A percentile compares a stretch with the other conserved stretches of the same genome.
These are phyloP conservation scores for Aphelenchoides avenae DNA, from an alignment of 1,140 invertebrate species.

Conservation along the genomic window DNA sequence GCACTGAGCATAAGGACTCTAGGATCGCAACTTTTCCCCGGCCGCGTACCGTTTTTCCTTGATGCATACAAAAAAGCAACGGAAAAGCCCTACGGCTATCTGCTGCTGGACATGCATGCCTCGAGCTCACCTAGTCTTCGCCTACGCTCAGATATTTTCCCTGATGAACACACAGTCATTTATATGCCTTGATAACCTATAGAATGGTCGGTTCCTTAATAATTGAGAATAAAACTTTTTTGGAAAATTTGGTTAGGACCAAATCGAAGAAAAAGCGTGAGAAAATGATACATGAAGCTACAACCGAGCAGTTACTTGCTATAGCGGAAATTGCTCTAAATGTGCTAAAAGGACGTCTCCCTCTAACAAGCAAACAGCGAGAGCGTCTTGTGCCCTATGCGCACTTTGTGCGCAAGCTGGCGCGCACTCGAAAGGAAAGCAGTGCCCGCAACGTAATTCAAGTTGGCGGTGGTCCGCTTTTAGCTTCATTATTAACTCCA, in stretches of 20 bases:
- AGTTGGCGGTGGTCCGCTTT: not conserved
- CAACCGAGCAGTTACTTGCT: slow-evolving; percentile 1
- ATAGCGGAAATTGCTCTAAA: slow-evolving; percentile 13
- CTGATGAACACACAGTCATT: slow-evolving; percentile 4
- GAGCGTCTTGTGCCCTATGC: slow-evolving; percentile 7
- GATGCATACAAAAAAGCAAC: slow-evolving; percentile 13
- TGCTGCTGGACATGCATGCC: slow-evolving; percentile 15
- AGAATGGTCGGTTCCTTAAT: slow-evolving; percentile 3
- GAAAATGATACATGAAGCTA: not conserved
- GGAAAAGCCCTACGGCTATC: slow-evolving; percentile 7
- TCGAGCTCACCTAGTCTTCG: slow-evolving; percentile 5
- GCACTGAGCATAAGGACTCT: slow-evolving; percentile 1
- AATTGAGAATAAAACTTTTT: not conserved
- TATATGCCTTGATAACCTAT: slow-evolving; percentile 8
- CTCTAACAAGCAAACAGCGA: slow-evolving; percentile 3
- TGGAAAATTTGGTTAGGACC: not conserved
- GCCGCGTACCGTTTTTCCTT: slow-evolving; percentile 8
- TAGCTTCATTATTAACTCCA: slow-evolving; percentile 5
- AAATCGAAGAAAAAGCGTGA: slow-evolving; percentile 1
- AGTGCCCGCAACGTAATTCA: not conserved
- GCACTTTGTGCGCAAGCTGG: not conserved
- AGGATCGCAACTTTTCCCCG: slow-evolving; percentile 9
- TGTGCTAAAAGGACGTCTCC: not conserved
- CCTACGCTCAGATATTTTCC: slow-evolving; percentile 12
- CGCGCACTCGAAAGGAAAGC: no score